Evolutionary conservation across 1,140 invertebrate species (phyloP).

Genomic region (Aphelenchoides fujianensis): DNA sequence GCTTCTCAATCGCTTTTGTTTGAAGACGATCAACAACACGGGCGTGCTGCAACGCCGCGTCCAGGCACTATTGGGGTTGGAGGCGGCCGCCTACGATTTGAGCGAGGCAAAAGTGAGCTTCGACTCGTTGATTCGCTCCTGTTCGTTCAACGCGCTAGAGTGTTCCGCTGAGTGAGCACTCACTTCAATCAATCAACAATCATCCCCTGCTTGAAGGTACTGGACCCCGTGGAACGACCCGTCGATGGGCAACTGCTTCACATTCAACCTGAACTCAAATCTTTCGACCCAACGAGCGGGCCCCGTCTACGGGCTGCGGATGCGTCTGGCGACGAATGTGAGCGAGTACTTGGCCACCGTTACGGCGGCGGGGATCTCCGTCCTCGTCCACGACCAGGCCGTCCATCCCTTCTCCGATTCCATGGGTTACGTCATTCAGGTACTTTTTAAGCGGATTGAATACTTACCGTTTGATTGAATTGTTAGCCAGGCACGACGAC

Average conservation of each 20-base stretch:
- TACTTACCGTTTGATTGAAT: too few species aligned
- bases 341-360: constrained; percentile 31
- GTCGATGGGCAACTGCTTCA: constrained; percentile 36
- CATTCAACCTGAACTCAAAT: constrained; percentile 31
- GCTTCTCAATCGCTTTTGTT: constrained; percentile 1
- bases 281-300: constrained; percentile 29
- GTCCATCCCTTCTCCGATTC: too few species aligned
- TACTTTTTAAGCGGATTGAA: too few species aligned
- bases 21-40: constrained; percentile 30
- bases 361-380: constrained; percentile 32
- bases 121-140: constrained; percentile 26
- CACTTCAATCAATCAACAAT: too few species aligned
- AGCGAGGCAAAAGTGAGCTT: background rate
- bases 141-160: constrained; percentile 36
- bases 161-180: constrained; percentile 33
- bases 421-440: too few species aligned
- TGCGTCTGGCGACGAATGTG: constrained; percentile 31
- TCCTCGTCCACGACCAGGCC: constrained; percentile 33
- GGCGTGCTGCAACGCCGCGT: constrained; percentile 26
- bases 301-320: constrained; percentile 34
- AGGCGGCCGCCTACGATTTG: constrained; percentile 29
- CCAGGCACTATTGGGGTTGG: constrained; percentile 28
- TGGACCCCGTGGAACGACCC: constrained; percentile 32
- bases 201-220: too few species aligned
- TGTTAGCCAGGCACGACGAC: background rate